Evolutionary conservation across 2,113 vertebrate species (phyloP).

Genomic region (Strigops habroptila): DNA sequence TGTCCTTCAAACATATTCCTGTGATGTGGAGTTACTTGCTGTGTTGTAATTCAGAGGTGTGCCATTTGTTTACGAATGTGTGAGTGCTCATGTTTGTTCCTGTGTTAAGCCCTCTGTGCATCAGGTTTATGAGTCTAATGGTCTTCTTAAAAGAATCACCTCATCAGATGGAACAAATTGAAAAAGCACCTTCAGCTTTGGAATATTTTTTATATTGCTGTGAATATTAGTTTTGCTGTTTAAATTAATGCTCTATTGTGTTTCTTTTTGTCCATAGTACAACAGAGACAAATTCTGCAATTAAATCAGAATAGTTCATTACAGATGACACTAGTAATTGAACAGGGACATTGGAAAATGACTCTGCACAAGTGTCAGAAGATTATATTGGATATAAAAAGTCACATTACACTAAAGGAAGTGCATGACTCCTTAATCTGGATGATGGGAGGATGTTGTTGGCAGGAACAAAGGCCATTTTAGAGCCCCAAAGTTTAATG

Average conservation of each 20-base stretch:
- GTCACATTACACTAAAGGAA: constrained; percentile 1
- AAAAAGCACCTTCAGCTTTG: constrained; percentile 61
- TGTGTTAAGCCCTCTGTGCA: constrained; percentile 45
- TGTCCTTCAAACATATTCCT: not conserved
- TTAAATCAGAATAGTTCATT: constrained; percentile 63
- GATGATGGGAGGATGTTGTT: not conserved
- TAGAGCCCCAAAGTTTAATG: not conserved
- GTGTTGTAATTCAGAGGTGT: constrained; percentile 60
- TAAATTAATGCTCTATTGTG: constrained; percentile 58
- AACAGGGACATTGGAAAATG: constrained; percentile 43
- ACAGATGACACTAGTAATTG: constrained; percentile 60
- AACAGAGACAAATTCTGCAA: constrained; percentile 62
- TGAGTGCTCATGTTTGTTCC: constrained; percentile 42
- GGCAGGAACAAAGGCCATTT: not conserved
- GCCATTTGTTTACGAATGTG: constrained; percentile 19
- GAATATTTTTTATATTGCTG: constrained; percentile 51
- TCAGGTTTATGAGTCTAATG: constrained; percentile 57
- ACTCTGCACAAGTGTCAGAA: not conserved
- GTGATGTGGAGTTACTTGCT: constrained; percentile 55
- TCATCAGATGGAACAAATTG: constrained; percentile 61
- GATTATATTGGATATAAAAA: constrained; percentile 11
- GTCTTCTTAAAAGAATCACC: constrained; percentile 67
- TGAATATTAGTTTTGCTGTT: constrained; percentile 53
- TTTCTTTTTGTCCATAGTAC: constrained; percentile 66
- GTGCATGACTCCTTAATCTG: constrained; percentile 9